phyloP scores from a whole-genome alignment of 2,797 vertebrate species.

The Diplodus sargus region DNA sequence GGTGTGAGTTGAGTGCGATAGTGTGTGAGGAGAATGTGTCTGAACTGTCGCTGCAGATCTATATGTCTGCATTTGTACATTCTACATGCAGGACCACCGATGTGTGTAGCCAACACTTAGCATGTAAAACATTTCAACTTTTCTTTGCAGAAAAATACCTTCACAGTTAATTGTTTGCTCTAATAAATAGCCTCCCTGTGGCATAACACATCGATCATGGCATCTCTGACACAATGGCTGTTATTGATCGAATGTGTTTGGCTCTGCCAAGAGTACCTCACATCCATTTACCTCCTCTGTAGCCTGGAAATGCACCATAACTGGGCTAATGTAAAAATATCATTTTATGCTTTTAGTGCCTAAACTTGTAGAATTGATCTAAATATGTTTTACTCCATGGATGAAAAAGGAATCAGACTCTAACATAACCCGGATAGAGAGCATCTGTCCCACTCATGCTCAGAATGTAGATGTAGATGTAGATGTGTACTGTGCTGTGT shows the following conservation, averaged over 20 bases:
- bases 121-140: conserved; percentile 4
- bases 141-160: conserved; percentile 11
- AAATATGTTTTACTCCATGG: conserved; percentile 15
- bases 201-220: conserved; percentile 55
- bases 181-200: conserved; percentile 50
- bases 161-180: conserved; percentile 37
- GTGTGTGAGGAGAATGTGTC: conserved; percentile 3
- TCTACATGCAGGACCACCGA: not conserved
- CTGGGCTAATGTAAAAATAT: conserved; percentile 31
- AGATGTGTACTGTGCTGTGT: not conserved
- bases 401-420: not conserved
- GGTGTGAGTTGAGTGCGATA: not conserved
- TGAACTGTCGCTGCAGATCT: not conserved
- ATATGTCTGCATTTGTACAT: conserved; percentile 5
- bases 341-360: not conserved
- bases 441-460: not conserved
- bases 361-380: not conserved
- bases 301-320: conserved; percentile 18
- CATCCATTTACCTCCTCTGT: conserved; percentile 42
- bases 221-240: conserved; percentile 59
- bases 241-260: conserved; percentile 62
- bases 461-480: not conserved
- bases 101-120: not conserved
- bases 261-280: conserved; percentile 35
- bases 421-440: not conserved